Conservation (phyloP, 1,140 invertebrate genomes). For the Atta cephalotes region DNA sequence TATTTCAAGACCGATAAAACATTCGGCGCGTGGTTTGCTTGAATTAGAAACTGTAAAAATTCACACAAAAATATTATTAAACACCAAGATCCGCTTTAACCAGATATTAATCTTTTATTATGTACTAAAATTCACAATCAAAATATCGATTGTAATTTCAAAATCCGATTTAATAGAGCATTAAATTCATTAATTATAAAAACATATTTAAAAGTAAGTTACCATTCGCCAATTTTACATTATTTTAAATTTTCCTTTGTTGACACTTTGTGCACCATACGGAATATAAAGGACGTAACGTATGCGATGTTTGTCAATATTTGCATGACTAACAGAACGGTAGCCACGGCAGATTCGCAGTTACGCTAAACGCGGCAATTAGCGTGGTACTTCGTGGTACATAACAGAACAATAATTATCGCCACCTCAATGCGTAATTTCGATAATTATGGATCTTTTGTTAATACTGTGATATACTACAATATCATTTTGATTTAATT, state of each 20-base stretch:
- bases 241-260: background rate
- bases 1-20: too few species aligned
- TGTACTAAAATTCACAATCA: too few species aligned
- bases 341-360: conserved; percentile 1
- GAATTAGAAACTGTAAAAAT: too few species aligned
- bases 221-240: background rate
- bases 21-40: too few species aligned
- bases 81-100: too few species aligned
- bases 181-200: background rate
- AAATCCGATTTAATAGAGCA: too few species aligned
- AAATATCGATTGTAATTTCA: too few species aligned
- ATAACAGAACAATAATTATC: conserved; percentile 30
- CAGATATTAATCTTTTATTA: too few species aligned
- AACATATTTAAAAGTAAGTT: background rate
- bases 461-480: conserved; percentile 5
- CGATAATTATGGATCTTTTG: conserved; percentile 47
- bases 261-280: background rate
- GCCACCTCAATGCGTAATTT: conserved; percentile 34
- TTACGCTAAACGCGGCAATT: conserved; percentile 38
- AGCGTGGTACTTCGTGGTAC: background rate
- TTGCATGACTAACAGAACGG: conserved; percentile 25
- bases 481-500: conserved; percentile 46
- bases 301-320: conserved; percentile 23
- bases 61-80: too few species aligned
- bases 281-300: background rate